These are phyloP conservation scores for Metopia argyrocephala DNA, from an alignment of 2,888 invertebrate species.

Conservation along the genomic window DNA sequence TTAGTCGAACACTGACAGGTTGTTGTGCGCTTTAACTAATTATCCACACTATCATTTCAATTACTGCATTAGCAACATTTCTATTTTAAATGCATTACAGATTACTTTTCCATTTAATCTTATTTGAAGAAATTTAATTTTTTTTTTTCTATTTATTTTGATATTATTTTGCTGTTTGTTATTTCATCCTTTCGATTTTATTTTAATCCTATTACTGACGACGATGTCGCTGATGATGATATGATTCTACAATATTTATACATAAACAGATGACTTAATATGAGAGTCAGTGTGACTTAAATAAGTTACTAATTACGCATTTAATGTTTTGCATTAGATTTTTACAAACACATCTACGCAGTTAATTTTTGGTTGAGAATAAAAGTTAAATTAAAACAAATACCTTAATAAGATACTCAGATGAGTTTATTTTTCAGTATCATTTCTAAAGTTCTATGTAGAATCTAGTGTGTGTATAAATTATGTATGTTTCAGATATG, in stretches of 20 bases:
- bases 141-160: background rate
- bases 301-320: slow-evolving; percentile 66
- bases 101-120: background rate
- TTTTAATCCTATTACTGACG: background rate
- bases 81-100: background rate
- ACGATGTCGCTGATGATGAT: slow-evolving; percentile 1
- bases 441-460: background rate
- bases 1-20: too few relatives aligned
- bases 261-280: slow-evolving; percentile 10
- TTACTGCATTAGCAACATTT: background rate
- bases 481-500: background rate
- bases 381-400: slow-evolving; percentile 45
- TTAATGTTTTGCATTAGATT: slow-evolving; percentile 72
- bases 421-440: background rate
- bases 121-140: too few relatives aligned
- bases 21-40: background rate
- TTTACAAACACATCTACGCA: slow-evolving; percentile 49
- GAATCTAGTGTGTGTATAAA: background rate
- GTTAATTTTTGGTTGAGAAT: background rate
- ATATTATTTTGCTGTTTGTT: background rate
- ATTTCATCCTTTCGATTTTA: background rate
- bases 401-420: background rate
- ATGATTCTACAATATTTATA: too few relatives aligned
- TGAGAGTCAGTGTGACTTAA: background rate
- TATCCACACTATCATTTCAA: background rate